Conservation (phyloP, 2,797 vertebrate species). For the Balearica regulorum region DNA sequence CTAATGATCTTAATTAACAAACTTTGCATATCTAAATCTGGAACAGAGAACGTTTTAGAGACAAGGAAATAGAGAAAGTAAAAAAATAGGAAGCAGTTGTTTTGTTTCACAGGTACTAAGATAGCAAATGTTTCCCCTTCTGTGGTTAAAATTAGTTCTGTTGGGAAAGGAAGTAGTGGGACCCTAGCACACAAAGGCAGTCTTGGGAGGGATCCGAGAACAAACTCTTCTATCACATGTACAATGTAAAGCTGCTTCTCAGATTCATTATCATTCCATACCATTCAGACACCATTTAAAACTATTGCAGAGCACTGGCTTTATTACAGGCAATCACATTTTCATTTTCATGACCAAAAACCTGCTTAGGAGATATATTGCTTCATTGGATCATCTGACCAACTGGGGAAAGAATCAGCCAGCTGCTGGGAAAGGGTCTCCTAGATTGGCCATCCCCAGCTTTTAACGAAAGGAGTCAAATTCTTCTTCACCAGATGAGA, state of each 20-base stretch:
- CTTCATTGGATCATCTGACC: slow-evolving; percentile 82
- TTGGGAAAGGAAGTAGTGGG: background rate
- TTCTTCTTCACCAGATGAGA: slow-evolving; percentile 77
- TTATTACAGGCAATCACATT: background rate
- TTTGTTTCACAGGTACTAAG: background rate
- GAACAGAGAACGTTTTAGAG: background rate
- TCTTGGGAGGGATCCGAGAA: background rate
- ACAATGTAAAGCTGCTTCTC: accelerated
- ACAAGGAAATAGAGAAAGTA: background rate
- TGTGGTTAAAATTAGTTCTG: background rate
- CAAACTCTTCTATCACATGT: accelerated
- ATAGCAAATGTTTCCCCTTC: background rate
- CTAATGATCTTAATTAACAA: background rate
- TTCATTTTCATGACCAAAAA: background rate
- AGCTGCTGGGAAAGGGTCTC: slow-evolving; percentile 71
- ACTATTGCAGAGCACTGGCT: background rate
- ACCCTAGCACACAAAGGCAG: background rate
- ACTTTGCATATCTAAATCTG: background rate
- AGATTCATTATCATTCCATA: background rate
- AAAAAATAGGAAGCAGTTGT: background rate
- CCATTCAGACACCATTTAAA: background rate
- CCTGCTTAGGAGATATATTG: slow-evolving; percentile 2
- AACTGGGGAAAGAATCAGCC: slow-evolving; percentile 69
- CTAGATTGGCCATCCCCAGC: slow-evolving; percentile 85
- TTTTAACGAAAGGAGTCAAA: slow-evolving; percentile 79